A percentile compares a stretch with the other conserved stretches of the same genome.
These are phyloP conservation scores for Metacarcinus magister DNA, from an alignment of 2,888 invertebrate species.

Conservation along the genomic window DNA sequence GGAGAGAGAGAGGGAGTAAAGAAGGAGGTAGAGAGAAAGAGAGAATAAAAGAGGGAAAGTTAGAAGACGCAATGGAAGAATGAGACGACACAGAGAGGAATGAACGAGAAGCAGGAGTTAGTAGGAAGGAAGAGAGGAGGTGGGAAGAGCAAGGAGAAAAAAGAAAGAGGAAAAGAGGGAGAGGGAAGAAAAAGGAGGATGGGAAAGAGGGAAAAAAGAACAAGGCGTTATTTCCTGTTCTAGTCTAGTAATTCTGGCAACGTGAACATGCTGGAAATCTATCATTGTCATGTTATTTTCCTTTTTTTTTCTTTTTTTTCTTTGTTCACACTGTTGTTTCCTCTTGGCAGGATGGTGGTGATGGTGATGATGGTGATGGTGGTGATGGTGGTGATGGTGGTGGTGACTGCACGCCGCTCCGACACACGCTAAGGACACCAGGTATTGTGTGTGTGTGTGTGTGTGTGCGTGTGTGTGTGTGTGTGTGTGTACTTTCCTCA, in stretches of 20 bases:
- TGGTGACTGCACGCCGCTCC: not conserved
- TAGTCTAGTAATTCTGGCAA: not conserved
- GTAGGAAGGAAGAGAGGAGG: not conserved
- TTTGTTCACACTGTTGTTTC: not conserved
- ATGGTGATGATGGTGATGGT: not conserved
- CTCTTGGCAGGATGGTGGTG: not conserved
- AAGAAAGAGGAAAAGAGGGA: not conserved
- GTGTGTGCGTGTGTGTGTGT: conserved; percentile 35
- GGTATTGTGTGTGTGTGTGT: conserved; percentile 33
- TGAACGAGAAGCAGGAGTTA: not conserved
- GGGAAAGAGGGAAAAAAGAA: not conserved
- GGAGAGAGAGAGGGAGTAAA: conserved; percentile 5
- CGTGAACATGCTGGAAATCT: not conserved
- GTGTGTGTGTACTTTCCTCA: not conserved
- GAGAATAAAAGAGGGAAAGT: not conserved
- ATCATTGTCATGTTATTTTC: not conserved
- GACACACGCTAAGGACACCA: not conserved
- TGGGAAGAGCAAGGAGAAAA: not conserved
- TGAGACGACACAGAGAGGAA: not conserved
- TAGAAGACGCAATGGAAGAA: not conserved
- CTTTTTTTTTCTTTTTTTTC: not conserved
- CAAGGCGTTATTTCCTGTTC: not conserved
- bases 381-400: not conserved
- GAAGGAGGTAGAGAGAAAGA: not conserved
- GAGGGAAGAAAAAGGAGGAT: not conserved